Base-by-base conservation (phyloP, 2,888 invertebrate genomes). In the Tiliacea aurago region DNA sequence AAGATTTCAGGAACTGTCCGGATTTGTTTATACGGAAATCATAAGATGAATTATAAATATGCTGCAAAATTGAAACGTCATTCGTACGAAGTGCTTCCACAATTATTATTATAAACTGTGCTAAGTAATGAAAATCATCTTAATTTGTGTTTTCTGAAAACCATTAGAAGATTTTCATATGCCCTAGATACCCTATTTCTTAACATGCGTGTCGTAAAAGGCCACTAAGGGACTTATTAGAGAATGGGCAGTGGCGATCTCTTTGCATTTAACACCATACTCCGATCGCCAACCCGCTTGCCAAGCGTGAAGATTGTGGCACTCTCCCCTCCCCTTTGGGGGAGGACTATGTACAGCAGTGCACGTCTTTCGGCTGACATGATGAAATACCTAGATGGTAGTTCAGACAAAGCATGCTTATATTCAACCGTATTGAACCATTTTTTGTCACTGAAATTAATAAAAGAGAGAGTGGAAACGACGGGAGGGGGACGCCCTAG, bases 21-120 rank as follows among this genome's bases (percentile, higher is more conserved):
- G 28, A 49, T 51, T 37, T 73, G 73, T 77, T 63, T 67, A 49
- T 59, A 71, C 53, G 71, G 70, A 71, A 64, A 59, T 59, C 62
- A 18, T 65, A 6, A 33, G 59, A 61, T 49, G 23, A 62, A 18
- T 73, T 41, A 23, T 15, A 33, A 58, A 72, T 53, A 28, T 55
- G 15, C n/a, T 56, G 43, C 33, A n/a, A 55, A 66, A 77, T 65
- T 43, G 11, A 49, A 49, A 45, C 55, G 61, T 77, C 62, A 61
- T 61, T 37, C n/a, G 6, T 13, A 45, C 20, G n/a, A 56, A 66
- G 41, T 15, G 53, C 43, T 77, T 77, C 37, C 55, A 45, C 10
- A 55, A 65, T 63, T 70, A 41, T 47, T 51, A 37, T 28, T 23
- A 64, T 15, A 43, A 59, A 58, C 47, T 18, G 7, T 28, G 41